A percentile compares a stretch with the other conserved stretches of the same genome.
These are phyloP conservation scores for Muscicapa adusta DNA, from an alignment of 2,113 vertebrate species.

Conservation along the genomic window DNA sequence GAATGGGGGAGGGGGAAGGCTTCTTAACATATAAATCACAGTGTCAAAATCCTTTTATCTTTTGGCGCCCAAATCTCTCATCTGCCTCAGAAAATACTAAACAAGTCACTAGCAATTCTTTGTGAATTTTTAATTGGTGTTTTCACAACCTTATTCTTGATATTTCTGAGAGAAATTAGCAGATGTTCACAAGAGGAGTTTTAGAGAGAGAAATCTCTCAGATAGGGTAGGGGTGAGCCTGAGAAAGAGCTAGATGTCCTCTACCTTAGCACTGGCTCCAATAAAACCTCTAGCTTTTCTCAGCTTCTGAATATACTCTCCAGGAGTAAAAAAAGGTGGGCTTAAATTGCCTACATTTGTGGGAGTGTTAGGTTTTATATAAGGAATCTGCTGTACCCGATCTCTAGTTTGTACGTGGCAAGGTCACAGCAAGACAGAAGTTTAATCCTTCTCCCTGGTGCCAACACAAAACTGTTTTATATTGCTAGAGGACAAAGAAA, in stretches of 20 bases:
- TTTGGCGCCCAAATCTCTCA: conserved; percentile 63
- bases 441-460: background rate
- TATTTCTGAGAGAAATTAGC: conserved; percentile 48
- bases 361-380: background rate
- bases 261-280: background rate
- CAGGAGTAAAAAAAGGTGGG: background rate
- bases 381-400: background rate
- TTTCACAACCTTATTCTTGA: conserved; percentile 56
- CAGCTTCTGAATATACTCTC: background rate
- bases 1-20: conserved; percentile 18
- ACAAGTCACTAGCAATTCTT: conserved; percentile 54
- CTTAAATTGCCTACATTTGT: background rate
- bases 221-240: background rate
- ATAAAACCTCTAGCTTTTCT: background rate
- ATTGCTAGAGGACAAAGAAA: background rate
- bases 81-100: conserved; percentile 46
- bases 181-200: conserved; percentile 31
- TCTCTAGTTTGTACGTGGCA: background rate
- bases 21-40: conserved; percentile 62
- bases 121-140: conserved; percentile 66
- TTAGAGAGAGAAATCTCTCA: background rate
- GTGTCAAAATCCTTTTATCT: conserved; percentile 68
- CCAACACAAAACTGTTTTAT: background rate
- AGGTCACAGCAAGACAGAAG: background rate
- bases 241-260: background rate